Evolutionary conservation across 2,113 vertebrate genomes (phyloP), one percentile per base, ranked within the genome.

Genomic region (Siphamia tubifer): DNA sequence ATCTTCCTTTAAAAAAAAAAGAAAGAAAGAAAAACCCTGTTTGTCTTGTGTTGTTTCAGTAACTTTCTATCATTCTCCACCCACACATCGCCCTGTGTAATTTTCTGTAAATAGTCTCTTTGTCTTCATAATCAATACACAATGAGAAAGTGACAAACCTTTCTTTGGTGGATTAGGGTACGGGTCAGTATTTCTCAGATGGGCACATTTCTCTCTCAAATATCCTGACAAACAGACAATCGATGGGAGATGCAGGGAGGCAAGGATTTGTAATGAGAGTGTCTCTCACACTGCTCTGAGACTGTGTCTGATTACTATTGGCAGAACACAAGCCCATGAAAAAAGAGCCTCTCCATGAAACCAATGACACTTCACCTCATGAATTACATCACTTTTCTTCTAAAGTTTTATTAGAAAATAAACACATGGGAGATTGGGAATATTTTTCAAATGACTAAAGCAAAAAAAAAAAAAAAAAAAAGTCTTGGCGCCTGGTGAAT

Each of bases 151-250:
- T 81, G 78, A 80, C 80, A 84, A 80, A 83, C 31, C 63, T 57
- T 38, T 49, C 57, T 68, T 69, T 40, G 51, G 49, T 43, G 68
- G 77, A 76, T 78, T 52, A 52, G 44, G 47, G 38, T 77, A 47
- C 23, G 4, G 71, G 85, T 83, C 79, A 67, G 68, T 79, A 73
- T 77, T 84, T 86, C 81, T 77, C 63, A 51, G 55, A 72, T 43
- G 77, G 68, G 67, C 52, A 69, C 81, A 77, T 87, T 87, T 77
- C 51, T 81, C 81, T 80, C 66, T 86, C 64, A 72, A 77, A 87
- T 63, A 85, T 78, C 61, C 63, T 63, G 75, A 81, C 79, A 87
- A 83, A 87, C 87, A 87, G 68, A 73, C 83, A 70, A 86, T 88
- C 85, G 8, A 88, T 89, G 68, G 49, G 38, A 76, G 82, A 84